Evolutionary conservation across 2,888 invertebrate genomes (phyloP), one percentile per base, ranked within the genome.

Genomic region (Melinaea menophilus): DNA sequence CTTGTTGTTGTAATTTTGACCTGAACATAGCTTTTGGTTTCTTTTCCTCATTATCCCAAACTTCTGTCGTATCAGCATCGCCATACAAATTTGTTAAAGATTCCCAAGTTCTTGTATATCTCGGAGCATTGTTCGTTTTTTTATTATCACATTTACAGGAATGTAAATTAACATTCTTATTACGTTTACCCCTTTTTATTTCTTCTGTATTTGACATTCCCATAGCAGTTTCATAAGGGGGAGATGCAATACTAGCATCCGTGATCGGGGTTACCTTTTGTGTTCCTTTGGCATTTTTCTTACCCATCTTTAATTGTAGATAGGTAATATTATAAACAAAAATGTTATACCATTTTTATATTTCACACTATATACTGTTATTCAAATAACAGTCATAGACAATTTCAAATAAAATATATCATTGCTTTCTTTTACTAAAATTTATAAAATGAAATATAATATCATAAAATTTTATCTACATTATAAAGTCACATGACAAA

Each of bases 1-100:
- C 13, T 56, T 56, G 60, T 7, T 54, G 35, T 34, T 4, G 35
- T 54, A 31, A 4, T 55, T 55, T 56, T 22, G 55, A 33, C 33
- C 55, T 57, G n/a, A 45, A 34, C 12, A 46, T 2, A n/a, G n/a
- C n/a, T 41, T 51, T 47, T 4, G 59, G 62, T 34, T 55, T 62
- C 46, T 61, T 46, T n/a, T 22, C 34, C 35, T 57, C 9, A 55
- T 55, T 55, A 33, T 64, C 59, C 66, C 67, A 68, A 59, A 69
- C 54, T 47, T 68, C 33, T n/a, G 68, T 69, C 31, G 65, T 71
- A 46, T 69, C 63, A n/a, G 37, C n/a, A 13, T 69, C 55, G 22
- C 70, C 70, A 58, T 71, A 71, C 41, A 67, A 62, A 35, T 69
- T 31, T 55, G 61, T 59, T 45, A 70, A 62, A 13, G 72, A 71